Conservation (phyloP, 2,888 invertebrate species). For the Pachycephus smyrnensis region DNA sequence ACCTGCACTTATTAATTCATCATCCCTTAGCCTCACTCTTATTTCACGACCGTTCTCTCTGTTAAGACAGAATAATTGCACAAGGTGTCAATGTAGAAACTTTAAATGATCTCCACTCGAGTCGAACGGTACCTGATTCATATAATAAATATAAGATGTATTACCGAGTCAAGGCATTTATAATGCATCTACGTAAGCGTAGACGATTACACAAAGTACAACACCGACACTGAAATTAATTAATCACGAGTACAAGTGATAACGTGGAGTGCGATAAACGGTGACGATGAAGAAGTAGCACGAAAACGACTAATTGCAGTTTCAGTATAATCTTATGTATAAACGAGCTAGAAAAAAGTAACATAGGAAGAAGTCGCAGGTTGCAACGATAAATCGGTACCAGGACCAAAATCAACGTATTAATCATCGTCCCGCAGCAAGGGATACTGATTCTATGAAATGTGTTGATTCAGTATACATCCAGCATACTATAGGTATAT, state of each 20-base stretch:
- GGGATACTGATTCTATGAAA: background rate
- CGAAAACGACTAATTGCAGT: constrained; percentile 3
- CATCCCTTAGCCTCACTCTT: too few species aligned
- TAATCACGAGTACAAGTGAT: background rate
- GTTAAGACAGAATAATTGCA: background rate
- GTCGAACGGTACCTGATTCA: constrained; percentile 10
- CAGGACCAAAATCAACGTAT: background rate
- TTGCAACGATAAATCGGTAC: background rate
- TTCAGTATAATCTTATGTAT: background rate
- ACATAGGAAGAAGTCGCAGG: background rate
- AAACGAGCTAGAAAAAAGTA: background rate
- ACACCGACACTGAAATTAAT: constrained; percentile 36
- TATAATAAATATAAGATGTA: background rate
- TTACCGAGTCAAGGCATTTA: background rate
- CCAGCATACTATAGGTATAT: background rate
- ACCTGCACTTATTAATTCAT: too few species aligned
- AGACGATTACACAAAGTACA: constrained; percentile 36
- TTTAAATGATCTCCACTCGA: background rate
- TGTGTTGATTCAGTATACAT: background rate
- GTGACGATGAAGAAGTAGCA: constrained; percentile 6
- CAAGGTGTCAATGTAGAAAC: background rate
- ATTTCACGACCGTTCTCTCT: background rate
- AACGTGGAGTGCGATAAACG: background rate
- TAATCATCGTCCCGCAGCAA: background rate
- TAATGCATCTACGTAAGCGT: constrained; percentile 27